Evolutionary conservation across 2,113 vertebrate genomes (phyloP), one percentile per base, ranked within the genome.

Genomic region (Phaetusa simplex): DNA sequence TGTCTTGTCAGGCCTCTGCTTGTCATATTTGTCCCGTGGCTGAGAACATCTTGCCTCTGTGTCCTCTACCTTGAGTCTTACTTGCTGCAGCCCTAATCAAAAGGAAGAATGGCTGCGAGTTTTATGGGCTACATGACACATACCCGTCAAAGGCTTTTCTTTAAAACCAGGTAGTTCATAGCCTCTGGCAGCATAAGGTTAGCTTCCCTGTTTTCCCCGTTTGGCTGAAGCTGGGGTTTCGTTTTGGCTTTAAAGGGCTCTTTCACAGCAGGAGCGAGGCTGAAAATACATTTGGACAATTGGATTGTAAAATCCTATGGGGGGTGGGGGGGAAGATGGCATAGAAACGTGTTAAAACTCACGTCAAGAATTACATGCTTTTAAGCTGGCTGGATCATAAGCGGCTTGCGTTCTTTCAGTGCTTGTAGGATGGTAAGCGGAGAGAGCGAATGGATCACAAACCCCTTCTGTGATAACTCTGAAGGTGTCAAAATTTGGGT

Each of bases 1-100:
- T 26, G 2, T 42, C 36, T 66, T 50, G 4, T 40, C 36, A 29
- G 10, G 26, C 11, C 19, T 47, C 20, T 10, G 6, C 40, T 56
- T 58, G 55, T 10, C 70, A 34, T 26, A 15, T 23, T 38, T 52
- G 6, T 36, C 22, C 34, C 38, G 17, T 17, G 52, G 34, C 21
- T 26, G 32, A 42, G 45, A 29, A 11, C 14, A 6, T 88, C 36
- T 50, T 0, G 0, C 56, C 22, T 64, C 24, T 0, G 14, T 34
- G 27, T 47, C 14, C 17, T 61, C 0, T 45, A 9, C 45, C 5
- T 29, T 16, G 26, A 34, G 20, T 53, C 21, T 30, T 29, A 24
- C 18, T 22, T 61, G 42, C 34, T 61, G 34, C 70, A 77, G 34
- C 67, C 34, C 30, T 6, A 43, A 58, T 3, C 5, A 9, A 40